Evolutionary conservation across 2,113 vertebrate species (phyloP).

Genomic region (Apteryx mantelli): DNA sequence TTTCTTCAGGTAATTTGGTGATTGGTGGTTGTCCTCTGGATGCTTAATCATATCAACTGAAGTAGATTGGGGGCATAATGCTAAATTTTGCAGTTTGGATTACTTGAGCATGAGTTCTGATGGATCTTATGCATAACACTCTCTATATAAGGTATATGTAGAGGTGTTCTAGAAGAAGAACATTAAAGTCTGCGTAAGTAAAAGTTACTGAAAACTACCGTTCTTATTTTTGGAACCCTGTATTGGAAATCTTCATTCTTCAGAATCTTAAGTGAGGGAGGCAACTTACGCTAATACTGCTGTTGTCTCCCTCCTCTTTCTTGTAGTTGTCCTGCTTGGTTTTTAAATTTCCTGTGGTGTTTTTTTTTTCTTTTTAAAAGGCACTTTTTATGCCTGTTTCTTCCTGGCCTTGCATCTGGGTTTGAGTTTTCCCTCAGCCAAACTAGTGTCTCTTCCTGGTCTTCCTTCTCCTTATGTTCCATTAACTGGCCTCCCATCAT

Average conservation of each 20-base stretch:
- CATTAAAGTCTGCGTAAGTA: conserved; percentile 72
- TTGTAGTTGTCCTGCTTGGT: background rate
- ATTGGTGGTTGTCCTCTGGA: conserved; percentile 39
- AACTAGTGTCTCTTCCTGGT: conserved; percentile 42
- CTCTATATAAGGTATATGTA: conserved; percentile 11
- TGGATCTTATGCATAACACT: conserved; percentile 19
- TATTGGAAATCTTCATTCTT: conserved; percentile 11
- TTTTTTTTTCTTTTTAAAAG: background rate
- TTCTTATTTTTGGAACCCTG: conserved; percentile 13
- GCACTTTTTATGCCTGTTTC: conserved; percentile 42
- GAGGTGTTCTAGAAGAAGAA: conserved; percentile 61
- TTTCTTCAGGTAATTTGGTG: background rate
- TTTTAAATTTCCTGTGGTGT: background rate
- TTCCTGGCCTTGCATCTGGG: conserved; percentile 43
- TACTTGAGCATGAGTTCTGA: conserved; percentile 44
- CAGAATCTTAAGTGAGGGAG: background rate
- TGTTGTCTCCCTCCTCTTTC: background rate
- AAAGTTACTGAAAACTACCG: background rate
- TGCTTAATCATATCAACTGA: background rate
- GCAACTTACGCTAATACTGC: background rate
- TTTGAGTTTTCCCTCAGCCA: conserved; percentile 51
- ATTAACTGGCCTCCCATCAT: background rate
- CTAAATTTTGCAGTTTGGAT: conserved; percentile 23
- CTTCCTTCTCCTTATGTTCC: conserved; percentile 32
- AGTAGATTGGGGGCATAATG: conserved; percentile 15